Conservation (phyloP, 2,113 vertebrate species). For the Epinephelus cyanopodus region DNA sequence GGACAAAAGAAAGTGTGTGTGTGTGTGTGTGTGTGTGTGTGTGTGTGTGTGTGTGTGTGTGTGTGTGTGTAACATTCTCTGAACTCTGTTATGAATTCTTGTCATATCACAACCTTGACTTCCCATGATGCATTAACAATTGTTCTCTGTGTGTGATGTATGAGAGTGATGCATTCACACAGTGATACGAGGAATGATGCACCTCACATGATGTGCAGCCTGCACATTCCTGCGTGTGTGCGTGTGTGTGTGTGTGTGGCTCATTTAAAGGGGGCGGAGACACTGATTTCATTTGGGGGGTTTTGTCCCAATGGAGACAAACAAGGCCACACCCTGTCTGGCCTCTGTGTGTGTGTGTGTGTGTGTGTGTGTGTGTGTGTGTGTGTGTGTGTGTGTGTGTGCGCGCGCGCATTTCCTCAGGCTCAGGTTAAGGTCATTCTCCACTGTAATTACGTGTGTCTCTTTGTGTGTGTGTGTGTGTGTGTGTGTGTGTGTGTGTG, state of each 20-base stretch:
- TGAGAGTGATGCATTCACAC: constrained; percentile 24
- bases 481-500: constrained; percentile 27
- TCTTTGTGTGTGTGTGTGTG: constrained; percentile 24
- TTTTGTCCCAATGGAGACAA: constrained; percentile 10
- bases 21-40: background rate
- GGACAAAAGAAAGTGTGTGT: background rate
- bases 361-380: background rate
- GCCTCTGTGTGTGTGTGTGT: background rate
- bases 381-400: background rate
- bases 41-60: background rate
- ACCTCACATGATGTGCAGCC: constrained; percentile 52
- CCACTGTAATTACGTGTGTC: background rate
- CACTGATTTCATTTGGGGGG: background rate
- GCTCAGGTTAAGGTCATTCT: constrained; percentile 68
- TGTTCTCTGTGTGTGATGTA: constrained; percentile 16
- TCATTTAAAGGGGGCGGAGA: background rate
- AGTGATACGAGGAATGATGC: constrained; percentile 31
- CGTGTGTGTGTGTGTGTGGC: background rate
- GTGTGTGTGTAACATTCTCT: background rate
- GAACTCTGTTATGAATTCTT: constrained; percentile 38
- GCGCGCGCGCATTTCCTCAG: background rate
- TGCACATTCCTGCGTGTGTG: constrained; percentile 25
- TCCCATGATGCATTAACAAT: constrained; percentile 52
- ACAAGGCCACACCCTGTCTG: constrained; percentile 21
- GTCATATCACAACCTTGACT: constrained; percentile 32